These are phyloP conservation scores for Suillia variegata DNA, from an alignment of 2,888 invertebrate genomes.

Conservation along the genomic window DNA sequence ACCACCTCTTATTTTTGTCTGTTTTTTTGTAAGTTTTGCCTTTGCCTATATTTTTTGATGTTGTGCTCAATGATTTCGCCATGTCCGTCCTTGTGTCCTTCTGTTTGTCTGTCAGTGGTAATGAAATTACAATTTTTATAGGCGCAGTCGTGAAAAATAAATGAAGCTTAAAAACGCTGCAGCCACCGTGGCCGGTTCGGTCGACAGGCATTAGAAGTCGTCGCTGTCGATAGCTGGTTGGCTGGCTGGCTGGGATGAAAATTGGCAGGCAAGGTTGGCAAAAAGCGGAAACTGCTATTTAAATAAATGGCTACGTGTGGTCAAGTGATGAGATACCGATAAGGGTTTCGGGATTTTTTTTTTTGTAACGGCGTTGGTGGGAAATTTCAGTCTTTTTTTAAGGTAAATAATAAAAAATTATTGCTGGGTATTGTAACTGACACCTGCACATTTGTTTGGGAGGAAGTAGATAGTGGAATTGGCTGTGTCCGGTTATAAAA, in stretches of 20 bases:
- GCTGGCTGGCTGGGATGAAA: not conserved
- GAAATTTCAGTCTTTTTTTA: too few species aligned
- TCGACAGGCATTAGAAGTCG: not conserved
- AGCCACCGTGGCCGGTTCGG: too few species aligned
- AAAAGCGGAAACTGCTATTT: not conserved
- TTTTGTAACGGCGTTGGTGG: too few species aligned
- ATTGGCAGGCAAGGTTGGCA: not conserved
- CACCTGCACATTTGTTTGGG: too few species aligned
- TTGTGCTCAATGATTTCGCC: not conserved
- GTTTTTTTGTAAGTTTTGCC: too few species aligned
- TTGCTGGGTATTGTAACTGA: too few species aligned
- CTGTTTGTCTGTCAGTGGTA: constrained; percentile 35
- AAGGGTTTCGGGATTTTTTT: too few species aligned
- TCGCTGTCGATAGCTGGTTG: not conserved
- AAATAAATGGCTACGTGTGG: not conserved
- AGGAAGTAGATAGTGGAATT: too few species aligned
- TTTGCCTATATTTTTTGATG: not conserved
- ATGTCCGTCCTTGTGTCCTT: not conserved
- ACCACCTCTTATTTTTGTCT: too few species aligned
- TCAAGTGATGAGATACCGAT: not conserved
- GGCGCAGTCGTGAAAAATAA: constrained; percentile 50
- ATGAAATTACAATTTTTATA: constrained; percentile 55
- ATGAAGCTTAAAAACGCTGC: constrained; percentile 49
- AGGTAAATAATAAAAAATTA: too few species aligned
- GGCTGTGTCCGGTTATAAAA: too few species aligned